A percentile compares a stretch with the other conserved stretches of the same genome.
phyloP scores from a whole-genome alignment of 1,140 invertebrate genomes.

The Zaprionus kolodkinae region DNA sequence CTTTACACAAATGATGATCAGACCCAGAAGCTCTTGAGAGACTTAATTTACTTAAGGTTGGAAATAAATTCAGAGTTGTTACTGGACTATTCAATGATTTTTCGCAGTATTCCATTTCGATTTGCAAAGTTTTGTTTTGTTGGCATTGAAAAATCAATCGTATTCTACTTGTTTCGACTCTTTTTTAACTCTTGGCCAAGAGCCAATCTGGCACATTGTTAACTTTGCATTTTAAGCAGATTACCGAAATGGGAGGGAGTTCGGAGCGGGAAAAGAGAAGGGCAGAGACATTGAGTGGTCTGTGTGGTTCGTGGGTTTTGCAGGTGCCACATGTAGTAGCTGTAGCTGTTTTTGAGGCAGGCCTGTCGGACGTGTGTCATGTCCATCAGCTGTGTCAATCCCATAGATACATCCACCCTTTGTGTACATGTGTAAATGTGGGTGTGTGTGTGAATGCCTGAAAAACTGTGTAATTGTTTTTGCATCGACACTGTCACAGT shows the following conservation, averaged over 20 bases:
- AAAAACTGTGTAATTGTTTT: slow-evolving; percentile 69
- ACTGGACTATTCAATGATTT: too few relatives aligned
- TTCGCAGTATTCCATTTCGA: neutral
- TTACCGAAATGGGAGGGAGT: slow-evolving; percentile 60
- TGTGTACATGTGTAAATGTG: neutral
- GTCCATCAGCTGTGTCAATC: slow-evolving; percentile 12
- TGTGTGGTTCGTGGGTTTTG: neutral
- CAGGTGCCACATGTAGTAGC: slow-evolving; percentile 5
- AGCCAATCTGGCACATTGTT: slow-evolving; percentile 65
- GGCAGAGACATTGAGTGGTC: neutral
- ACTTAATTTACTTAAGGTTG: too few relatives aligned
- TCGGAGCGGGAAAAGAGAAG: neutral
- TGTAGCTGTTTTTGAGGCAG: slow-evolving; percentile 17
- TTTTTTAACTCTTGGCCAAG: slow-evolving; percentile 43
- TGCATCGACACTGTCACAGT: slow-evolving; percentile 36
- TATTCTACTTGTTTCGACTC: neutral
- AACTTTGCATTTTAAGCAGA: slow-evolving; percentile 79
- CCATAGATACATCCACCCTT: neutral
- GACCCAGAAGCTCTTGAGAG: neutral
- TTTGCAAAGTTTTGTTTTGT: neutral
- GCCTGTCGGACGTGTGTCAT: slow-evolving; percentile 15
- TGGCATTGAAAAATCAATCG: slow-evolving; percentile 21
- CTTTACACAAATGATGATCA: slow-evolving; percentile 27
- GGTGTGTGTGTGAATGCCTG: neutral
- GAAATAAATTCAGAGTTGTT: too few relatives aligned